Conservation (phyloP, 1,140 invertebrate genomes). For the Brachionus rubens region DNA sequence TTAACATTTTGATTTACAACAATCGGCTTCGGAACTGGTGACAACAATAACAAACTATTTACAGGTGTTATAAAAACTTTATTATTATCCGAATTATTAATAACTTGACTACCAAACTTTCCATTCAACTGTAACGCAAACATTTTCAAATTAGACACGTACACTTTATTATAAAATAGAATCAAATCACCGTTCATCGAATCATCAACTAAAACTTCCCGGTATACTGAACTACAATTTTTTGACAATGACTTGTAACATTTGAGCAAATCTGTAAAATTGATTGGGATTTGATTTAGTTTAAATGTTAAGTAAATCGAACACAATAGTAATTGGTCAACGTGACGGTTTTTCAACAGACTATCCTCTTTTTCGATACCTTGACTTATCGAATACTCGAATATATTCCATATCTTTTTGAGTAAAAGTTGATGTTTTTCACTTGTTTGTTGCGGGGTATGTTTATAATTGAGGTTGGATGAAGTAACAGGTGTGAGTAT, state of each 20-base stretch:
- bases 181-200: not conserved
- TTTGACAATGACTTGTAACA: not conserved
- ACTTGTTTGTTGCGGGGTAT: not conserved
- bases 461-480: not conserved
- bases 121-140: not conserved
- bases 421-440: conserved; percentile 12
- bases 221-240: not conserved
- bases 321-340: conserved; percentile 35
- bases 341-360: conserved; percentile 11
- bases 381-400: conserved; percentile 3
- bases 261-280: conserved; percentile 15
- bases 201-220: conserved; percentile 1
- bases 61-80: not conserved
- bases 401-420: conserved; percentile 24
- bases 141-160: not conserved
- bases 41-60: not conserved
- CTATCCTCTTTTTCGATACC: not conserved
- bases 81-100: not conserved
- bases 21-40: conserved; percentile 10
- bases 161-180: conserved; percentile 19
- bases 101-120: not conserved
- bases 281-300: not conserved
- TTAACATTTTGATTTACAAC: not conserved
- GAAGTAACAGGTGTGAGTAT: conserved; percentile 21
- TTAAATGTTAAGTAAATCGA: conserved; percentile 25